Base-by-base conservation (phyloP, 35 echinoderm and acorn worm genomes). In the Stichopus chloronotus region DNA sequence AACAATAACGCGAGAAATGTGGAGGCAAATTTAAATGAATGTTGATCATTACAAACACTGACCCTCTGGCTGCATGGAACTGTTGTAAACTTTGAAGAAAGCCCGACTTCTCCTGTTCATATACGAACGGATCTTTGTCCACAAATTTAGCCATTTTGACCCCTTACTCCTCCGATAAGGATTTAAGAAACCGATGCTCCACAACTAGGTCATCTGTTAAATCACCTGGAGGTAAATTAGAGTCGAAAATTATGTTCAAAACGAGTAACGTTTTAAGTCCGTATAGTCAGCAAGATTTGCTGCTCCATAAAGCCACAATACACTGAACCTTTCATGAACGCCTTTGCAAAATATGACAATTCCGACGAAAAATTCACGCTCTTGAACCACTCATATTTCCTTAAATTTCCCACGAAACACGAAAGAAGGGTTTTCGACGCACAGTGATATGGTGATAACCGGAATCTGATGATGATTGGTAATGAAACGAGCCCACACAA, bases 51-150 rank as follows among this genome's bases (percentile, higher is more conserved):
- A 89, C 87, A 60, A 89, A 89, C 87, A 89, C 59, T 89, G 81
- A 98, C 97, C 97, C 97, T 87, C 92, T 94, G 60, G 95, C 24
- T 58, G 93, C 63, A 87, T 96, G 95, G 93, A 95, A 98, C 90
- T 96, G 97, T 16, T 94, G 93, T 74, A 98, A 92, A 72, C 88
- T 92, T 72, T 93, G 91, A 91, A 96, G 61, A 83, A 98, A 98
- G 78, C 91, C 88, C 71, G 57, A 71, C 87, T 95, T 93, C 84
- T 96, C 97, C 63, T 96, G 90, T 88, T 94, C 97, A 90, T 98
- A 98, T 60, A 86, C 85, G 68, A 90, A 96, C 88, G 97, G 97
- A 94, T 98, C 97, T 95, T 98, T 98, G 83, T 96, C 97, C 91
- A 98, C 82, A 93, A 96, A 96, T 96, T 94, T 93, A 24, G 95